Conservation (phyloP, 2,888 invertebrate genomes). For the Hyalella azteca region DNA sequence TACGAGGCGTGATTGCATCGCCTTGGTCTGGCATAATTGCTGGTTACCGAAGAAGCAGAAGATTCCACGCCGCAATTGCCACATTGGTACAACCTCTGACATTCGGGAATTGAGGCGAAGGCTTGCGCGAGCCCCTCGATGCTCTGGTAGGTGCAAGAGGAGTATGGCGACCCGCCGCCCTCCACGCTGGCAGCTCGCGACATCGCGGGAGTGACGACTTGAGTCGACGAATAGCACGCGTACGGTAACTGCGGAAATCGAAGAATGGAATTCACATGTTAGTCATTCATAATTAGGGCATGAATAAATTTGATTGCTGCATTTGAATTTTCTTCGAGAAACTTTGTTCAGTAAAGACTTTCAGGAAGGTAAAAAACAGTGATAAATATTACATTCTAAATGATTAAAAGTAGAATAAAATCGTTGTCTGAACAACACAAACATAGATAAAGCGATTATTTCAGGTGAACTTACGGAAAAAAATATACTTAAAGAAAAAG, state of each 20-base stretch:
- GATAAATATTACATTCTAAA: too few relatives aligned
- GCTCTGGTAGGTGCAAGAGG: slow-evolving; percentile 57
- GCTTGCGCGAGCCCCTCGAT: slow-evolving; percentile 51
- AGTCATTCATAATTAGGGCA: too few relatives aligned
- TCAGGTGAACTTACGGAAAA: too few relatives aligned
- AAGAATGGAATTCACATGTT: too few relatives aligned
- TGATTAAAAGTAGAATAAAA: too few relatives aligned
- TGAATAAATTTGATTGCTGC: too few relatives aligned
- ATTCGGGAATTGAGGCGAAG: slow-evolving; percentile 14
- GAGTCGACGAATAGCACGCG: slow-evolving; percentile 55
- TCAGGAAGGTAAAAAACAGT: too few relatives aligned
- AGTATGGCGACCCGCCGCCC: slow-evolving; percentile 54
- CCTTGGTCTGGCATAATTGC: slow-evolving; percentile 9
- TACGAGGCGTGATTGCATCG: slow-evolving; percentile 42
- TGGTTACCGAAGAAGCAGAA: slow-evolving; percentile 45
- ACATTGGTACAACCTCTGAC: slow-evolving; percentile 39
- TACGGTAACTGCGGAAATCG: slow-evolving; percentile 46
- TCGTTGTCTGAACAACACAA: too few relatives aligned
- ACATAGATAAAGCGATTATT: too few relatives aligned
- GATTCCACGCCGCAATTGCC: slow-evolving; percentile 48
- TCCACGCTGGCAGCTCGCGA: slow-evolving; percentile 49
- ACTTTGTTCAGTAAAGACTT: too few relatives aligned
- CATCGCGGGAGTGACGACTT: slow-evolving; percentile 51
- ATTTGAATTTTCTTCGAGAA: too few relatives aligned
- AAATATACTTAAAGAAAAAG: too few relatives aligned